Base-by-base conservation (phyloP, 2,888 invertebrate species). In the Agrochola litura region DNA sequence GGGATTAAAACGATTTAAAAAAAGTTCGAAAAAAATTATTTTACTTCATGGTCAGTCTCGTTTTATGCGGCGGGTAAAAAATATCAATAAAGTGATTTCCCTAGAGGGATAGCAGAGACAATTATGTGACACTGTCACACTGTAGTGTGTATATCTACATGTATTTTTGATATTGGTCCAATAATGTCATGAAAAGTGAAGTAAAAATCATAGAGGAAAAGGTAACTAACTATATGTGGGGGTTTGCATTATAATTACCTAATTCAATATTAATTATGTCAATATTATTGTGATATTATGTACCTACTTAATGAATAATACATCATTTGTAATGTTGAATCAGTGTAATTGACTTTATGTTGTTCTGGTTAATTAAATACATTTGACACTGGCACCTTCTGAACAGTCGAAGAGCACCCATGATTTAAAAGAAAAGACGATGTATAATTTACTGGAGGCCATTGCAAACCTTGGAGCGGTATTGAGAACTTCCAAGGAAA, bases 41-140 rank as follows among this genome's bases (percentile, higher is more conserved):
- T 37, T 37, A 37, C 37, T 37, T 37, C 66, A 78, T 43, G 58
- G 43, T 60, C 41, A 19, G 19, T 43, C 19, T 43, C 22, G 22
- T 69, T 61, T 25, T 69, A 54, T 46, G 12, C 25, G 9, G 43
- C 14, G 70, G 69, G 61, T 54, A 54, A 54, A 68, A 52, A 79
- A 69, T 77, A 69, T 61, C 37, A 79, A 61, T 77, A 63, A 63
- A 70, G 9, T 77, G 52, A 79, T 77, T 77, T 77, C 79, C 77
- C 77, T 41, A 8, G 79, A 2, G 79, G 30, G 19, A 43, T 6
- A 6, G 16, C 52, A 43, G n/a, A 46, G 43, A 61, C 54, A 46
- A 79, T 68, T 37, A 16, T 54, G 16, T 61, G 25, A 22, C 37
- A 22, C 16, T 60, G 41, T 5, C 25, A 49, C n/a, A 49, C 9